phyloP scores from a whole-genome alignment of 2,888 invertebrate species.

The Drosophila pegasa region DNA sequence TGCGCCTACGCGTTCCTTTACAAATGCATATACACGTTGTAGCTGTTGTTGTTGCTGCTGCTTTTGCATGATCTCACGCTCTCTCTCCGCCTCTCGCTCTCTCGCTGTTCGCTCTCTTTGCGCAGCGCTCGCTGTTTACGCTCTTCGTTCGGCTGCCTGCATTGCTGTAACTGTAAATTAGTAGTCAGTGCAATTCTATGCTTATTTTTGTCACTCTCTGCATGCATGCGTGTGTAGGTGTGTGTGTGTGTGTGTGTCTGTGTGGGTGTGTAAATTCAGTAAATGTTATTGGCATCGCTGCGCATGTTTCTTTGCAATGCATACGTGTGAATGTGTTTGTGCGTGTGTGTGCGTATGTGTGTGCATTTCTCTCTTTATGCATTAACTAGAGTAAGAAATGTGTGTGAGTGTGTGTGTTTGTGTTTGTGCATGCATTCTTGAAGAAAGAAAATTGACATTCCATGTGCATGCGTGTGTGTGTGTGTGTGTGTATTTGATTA shows the following conservation, averaged over 20 bases:
- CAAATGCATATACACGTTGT: conserved; percentile 7
- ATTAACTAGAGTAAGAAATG: conserved; percentile 1
- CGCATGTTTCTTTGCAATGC: not conserved
- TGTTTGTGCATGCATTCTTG: not conserved
- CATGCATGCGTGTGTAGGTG: not conserved
- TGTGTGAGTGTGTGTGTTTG: not conserved
- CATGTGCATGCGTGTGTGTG: conserved; percentile 1
- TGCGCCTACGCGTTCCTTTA: conserved; percentile 36
- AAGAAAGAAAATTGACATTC: not conserved
- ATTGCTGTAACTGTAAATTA: conserved; percentile 42
- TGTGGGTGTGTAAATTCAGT: conserved; percentile 9
- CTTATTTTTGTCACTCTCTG: not conserved
- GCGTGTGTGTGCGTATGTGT: not conserved
- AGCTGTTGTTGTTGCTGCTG: conserved; percentile 3
- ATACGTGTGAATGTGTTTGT: not conserved
- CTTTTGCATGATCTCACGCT: conserved; percentile 14
- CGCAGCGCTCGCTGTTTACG: not conserved
- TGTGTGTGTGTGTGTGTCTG: not conserved
- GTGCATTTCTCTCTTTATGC: conserved; percentile 5
- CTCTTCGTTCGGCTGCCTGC: conserved; percentile 1
- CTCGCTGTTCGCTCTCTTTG: not conserved
- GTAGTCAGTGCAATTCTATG: conserved; percentile 34
- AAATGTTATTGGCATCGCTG: conserved; percentile 7
- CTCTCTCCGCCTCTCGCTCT: not conserved
- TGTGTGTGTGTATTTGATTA: not conserved